Percentiles rank a stretch among this genome's conserved stretches.
phyloP scores from a whole-genome alignment of 2,113 vertebrate species.

The Ochotona princeps region DNA sequence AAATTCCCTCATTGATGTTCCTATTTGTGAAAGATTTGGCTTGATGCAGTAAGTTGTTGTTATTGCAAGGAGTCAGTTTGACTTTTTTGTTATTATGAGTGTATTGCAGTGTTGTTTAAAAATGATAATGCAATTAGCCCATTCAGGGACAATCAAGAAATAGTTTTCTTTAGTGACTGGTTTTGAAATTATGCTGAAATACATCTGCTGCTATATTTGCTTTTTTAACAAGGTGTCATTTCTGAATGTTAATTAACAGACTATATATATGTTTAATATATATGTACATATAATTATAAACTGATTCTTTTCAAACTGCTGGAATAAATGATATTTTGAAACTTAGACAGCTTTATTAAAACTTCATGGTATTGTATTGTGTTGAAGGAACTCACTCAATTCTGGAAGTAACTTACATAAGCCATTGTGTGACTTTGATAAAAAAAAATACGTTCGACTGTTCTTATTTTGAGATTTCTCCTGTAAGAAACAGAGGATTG shows the following conservation, averaged over 20 bases:
- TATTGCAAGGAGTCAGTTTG: neutral
- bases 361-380: neutral
- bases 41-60: neutral
- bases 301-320: constrained; percentile 17
- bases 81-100: neutral
- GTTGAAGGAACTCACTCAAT: constrained; percentile 13
- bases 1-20: neutral
- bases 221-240: neutral
- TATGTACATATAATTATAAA: too few relatives aligned
- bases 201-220: neutral
- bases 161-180: neutral
- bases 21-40: neutral
- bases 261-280: neutral
- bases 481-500: neutral
- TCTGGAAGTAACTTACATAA: neutral
- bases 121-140: neutral
- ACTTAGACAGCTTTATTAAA: neutral
- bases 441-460: neutral
- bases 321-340: neutral
- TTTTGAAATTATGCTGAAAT: neutral
- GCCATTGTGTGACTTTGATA: neutral
- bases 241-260: neutral
- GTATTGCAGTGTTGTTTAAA: neutral
- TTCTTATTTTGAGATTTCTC: neutral
- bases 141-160: neutral